Evolutionary conservation across 2,888 invertebrate genomes (phyloP).

Genomic region (Marasmarcha lunaedactyla): DNA sequence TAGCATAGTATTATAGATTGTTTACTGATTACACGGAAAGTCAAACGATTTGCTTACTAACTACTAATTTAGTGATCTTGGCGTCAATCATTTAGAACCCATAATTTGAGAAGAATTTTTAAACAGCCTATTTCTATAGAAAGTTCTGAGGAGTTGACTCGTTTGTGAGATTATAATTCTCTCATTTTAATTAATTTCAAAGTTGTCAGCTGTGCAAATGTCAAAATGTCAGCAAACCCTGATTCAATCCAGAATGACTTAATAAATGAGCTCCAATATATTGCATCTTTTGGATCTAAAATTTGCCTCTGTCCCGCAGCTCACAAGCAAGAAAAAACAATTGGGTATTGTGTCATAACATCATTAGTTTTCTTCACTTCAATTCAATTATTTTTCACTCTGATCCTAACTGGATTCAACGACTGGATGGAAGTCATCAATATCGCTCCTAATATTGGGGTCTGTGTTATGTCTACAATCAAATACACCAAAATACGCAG

Average conservation of each 20-base stretch:
- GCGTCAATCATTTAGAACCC: too few relatives aligned
- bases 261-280: conserved; percentile 26
- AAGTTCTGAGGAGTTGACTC: too few relatives aligned
- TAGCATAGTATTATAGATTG: too few relatives aligned
- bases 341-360: conserved; percentile 24
- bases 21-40: too few relatives aligned
- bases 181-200: too few relatives aligned
- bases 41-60: too few relatives aligned
- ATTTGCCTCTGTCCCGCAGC: conserved; percentile 39
- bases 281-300: conserved; percentile 28
- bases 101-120: too few relatives aligned
- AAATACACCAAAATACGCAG: conserved; percentile 36
- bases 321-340: conserved; percentile 19
- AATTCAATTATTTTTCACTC: conserved; percentile 29
- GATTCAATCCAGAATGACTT: background rate
- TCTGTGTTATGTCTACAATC: conserved; percentile 33
- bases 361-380: conserved; percentile 28
- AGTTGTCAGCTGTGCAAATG: too few relatives aligned
- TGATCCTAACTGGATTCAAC: conserved; percentile 27
- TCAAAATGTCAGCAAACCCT: too few relatives aligned
- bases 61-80: too few relatives aligned
- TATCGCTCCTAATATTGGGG: conserved; percentile 46
- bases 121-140: too few relatives aligned
- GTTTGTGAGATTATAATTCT: too few relatives aligned
- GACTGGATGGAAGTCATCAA: conserved; percentile 42